Conservation (phyloP, 30 jellyfish, hydroid and myxozoan genomes). For the Turritopsis rubra region DNA sequence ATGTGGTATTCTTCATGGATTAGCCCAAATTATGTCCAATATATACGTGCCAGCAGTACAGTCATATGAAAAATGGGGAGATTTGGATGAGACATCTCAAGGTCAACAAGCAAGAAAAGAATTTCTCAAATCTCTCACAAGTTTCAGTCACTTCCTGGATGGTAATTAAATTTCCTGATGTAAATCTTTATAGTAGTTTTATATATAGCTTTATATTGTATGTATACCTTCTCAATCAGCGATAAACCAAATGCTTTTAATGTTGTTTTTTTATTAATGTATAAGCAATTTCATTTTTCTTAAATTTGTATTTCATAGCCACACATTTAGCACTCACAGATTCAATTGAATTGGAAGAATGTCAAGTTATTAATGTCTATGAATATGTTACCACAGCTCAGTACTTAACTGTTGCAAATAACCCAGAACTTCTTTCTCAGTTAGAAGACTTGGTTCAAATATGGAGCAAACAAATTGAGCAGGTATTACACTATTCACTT, state of each 20-base stretch:
- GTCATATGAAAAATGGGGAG: slow-evolving; percentile 77
- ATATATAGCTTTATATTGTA: too few species aligned
- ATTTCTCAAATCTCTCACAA: slow-evolving; percentile 57
- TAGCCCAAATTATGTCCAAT: slow-evolving; percentile 40
- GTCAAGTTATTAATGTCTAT: slow-evolving; percentile 50
- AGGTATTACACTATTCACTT: slow-evolving; percentile 26
- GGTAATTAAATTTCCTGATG: slow-evolving; percentile 28
- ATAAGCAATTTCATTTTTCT: too few species aligned
- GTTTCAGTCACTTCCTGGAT: slow-evolving; percentile 55
- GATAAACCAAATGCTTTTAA: too few species aligned
- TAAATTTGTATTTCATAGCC: too few species aligned
- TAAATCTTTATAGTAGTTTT: neutral
- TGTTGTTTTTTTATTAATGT: too few species aligned
- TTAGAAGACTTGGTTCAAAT: slow-evolving; percentile 54
- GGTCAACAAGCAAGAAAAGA: slow-evolving; percentile 54
- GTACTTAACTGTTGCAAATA: slow-evolving; percentile 42
- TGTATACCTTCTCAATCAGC: too few species aligned
- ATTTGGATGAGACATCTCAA: slow-evolving; percentile 57
- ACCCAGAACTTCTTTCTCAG: slow-evolving; percentile 62
- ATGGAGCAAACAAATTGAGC: slow-evolving; percentile 98
- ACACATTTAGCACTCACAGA: slow-evolving; percentile 69
- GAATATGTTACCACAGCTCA: slow-evolving; percentile 50
- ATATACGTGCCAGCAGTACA: slow-evolving; percentile 67
- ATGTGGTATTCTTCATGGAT: slow-evolving; percentile 59
- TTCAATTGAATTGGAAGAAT: slow-evolving; percentile 38